Percentiles rank a stretch among this genome's conserved stretches.
Conservation (phyloP, 1,140 invertebrate genomes). For the Drosophila repleta region DNA sequence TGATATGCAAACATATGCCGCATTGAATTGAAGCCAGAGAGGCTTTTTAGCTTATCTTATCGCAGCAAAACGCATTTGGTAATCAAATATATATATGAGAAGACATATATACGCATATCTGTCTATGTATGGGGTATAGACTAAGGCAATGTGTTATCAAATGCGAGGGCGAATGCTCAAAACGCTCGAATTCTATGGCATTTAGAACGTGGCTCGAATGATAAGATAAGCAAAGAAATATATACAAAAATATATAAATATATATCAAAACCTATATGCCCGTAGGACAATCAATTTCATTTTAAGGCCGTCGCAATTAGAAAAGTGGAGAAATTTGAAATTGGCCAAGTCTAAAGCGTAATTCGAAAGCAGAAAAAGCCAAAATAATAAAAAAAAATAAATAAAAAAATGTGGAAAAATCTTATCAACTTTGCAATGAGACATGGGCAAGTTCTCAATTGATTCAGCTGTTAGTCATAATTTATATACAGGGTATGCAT, state of each 20-base stretch:
- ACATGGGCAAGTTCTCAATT: conserved; percentile 21
- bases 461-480: conserved; percentile 62
- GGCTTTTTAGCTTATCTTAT: conserved; percentile 47
- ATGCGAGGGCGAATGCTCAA: background rate
- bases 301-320: conserved; percentile 21
- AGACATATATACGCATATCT: background rate
- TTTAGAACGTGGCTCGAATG: conserved; percentile 20
- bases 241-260: background rate
- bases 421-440: conserved; percentile 2
- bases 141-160: conserved; percentile 36
- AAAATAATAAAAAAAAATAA: background rate
- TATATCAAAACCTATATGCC: background rate
- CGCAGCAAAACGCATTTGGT: conserved; percentile 43
- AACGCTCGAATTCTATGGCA: conserved; percentile 37
- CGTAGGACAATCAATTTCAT: conserved; percentile 36
- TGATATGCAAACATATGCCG: conserved; percentile 59
- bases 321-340: background rate
- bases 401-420: background rate
- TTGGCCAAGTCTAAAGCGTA: conserved; percentile 2
- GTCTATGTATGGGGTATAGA: conserved; percentile 4
- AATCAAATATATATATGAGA: conserved; percentile 40
- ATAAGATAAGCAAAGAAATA: conserved; percentile 45
- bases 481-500: background rate
- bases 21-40: conserved; percentile 29
- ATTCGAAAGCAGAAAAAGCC: no score